Evolutionary conservation across 2,113 vertebrate genomes (phyloP), one percentile per base, ranked within the genome.

Genomic region (Gambusia holbrooki): DNA sequence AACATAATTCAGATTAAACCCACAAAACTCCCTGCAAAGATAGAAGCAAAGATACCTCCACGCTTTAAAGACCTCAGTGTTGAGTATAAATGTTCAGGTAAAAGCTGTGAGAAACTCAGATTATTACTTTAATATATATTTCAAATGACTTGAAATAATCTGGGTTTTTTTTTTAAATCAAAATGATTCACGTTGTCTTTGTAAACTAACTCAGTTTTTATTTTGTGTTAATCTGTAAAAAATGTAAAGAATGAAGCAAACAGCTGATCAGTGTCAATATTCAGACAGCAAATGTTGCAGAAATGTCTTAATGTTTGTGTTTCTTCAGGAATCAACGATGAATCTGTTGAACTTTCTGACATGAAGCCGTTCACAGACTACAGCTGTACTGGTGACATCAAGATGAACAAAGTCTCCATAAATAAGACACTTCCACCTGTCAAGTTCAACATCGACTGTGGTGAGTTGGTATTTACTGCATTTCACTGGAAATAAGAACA

Each of bases 281-380:
- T 0, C 1, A 54, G 27, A 27, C 51, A n/a, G 5, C 17, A n/a
- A 8, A 0, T 0, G 0, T 17, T 48, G 45, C 51, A 65, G 30
- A 63, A 63, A 9, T 65, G 8, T 42, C 22, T 27, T 22, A 5
- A 35, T 76, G 25, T 9, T 66, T 64, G n/a, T 79, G 45, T 88
- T 58, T 80, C 73, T 32, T 66, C 65, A 87, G 87, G 65, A 7
- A 0, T 0, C 0, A 25, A 0, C 9, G 7, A 6, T 15, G 0
- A 0, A 0, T 0, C 3, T 11, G 61, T 12, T 69, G 10, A 0
- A 0, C 1, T 63, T 5, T 28, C 66, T 2, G 15, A 82, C 0
- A 40, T 90, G 81, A 66, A 92, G 73, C 85, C 86, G 0, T 88
- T 62, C 68, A 89, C 80, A 37, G 0, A 64, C 1, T 90, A 90